Evolutionary conservation across 1,140 invertebrate species (phyloP).

Genomic region (Cydia strobilella): DNA sequence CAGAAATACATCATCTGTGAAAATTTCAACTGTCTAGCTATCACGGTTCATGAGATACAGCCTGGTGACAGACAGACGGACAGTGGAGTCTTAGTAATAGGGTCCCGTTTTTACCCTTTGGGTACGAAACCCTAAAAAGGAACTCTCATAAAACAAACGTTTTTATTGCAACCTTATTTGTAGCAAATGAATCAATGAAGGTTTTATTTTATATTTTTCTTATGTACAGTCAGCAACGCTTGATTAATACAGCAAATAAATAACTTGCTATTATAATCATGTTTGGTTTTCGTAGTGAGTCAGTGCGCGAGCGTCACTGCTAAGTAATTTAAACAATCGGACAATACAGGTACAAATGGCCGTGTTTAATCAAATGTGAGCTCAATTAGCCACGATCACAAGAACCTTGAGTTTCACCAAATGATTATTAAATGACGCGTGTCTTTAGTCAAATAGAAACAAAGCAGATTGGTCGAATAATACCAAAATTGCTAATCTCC

Average conservation of each 20-base stretch:
- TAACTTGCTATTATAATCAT: background rate
- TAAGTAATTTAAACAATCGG: constrained; percentile 13
- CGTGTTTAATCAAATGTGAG: constrained; percentile 27
- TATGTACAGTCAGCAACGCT: background rate
- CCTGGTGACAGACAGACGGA: too few species aligned
- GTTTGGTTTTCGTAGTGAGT: background rate
- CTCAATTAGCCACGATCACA: constrained; percentile 17
- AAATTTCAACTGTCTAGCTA: too few species aligned
- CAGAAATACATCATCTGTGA: too few species aligned
- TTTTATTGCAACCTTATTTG: too few species aligned
- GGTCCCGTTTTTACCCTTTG: too few species aligned
- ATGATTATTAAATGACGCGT: constrained; percentile 6
- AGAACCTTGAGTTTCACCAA: constrained; percentile 9
- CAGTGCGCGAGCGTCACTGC: constrained; percentile 8
- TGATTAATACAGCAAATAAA: background rate
- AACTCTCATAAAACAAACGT: too few species aligned
- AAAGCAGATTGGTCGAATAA: background rate
- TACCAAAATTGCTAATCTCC: too few species aligned
- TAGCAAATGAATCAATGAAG: background rate
- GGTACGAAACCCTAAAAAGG: too few species aligned
- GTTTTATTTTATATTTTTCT: background rate
- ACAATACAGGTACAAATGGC: constrained; percentile 1
- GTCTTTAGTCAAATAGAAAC: constrained; percentile 11
- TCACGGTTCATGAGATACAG: too few species aligned
- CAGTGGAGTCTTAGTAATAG: too few species aligned